phyloP scores from a whole-genome alignment of 2,888 invertebrate species.

The Dichetophora obliterata region DNA sequence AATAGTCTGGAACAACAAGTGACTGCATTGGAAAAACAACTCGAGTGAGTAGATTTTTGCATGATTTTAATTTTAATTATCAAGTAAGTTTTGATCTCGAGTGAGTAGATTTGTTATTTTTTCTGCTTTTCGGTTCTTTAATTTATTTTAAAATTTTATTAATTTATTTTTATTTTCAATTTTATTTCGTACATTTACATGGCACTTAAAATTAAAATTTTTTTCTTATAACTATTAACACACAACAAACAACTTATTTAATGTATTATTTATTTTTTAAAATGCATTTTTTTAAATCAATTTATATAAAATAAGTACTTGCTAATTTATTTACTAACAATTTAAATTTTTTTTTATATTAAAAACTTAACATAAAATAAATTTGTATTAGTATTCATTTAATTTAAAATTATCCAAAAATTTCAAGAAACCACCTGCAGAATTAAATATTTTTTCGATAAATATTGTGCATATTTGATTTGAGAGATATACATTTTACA shows the following conservation, averaged over 20 bases:
- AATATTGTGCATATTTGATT: background rate
- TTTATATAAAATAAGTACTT: background rate
- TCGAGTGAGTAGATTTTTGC: conserved; percentile 66
- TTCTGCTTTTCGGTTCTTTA: too few species aligned
- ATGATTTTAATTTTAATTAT: background rate
- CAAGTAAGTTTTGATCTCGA: too few species aligned
- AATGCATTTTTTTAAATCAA: background rate
- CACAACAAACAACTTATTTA: background rate
- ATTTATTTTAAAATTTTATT: too few species aligned
- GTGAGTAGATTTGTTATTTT: too few species aligned
- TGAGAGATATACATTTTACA: background rate
- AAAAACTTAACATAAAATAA: background rate
- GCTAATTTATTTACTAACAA: background rate
- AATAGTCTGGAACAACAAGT: conserved; percentile 73
- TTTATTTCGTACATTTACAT: background rate
- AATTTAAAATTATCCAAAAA: conserved; percentile 59
- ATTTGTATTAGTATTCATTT: background rate
- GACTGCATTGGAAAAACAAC: conserved; percentile 73
- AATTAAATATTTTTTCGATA: conserved; percentile 48
- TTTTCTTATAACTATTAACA: background rate
- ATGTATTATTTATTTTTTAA: background rate
- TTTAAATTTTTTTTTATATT: background rate
- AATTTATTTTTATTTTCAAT: conserved; percentile 3
- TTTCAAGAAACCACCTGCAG: conserved; percentile 67
- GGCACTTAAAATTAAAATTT: background rate